Base-by-base conservation (phyloP, 2,113 vertebrate species). In the Elachura formosa region DNA sequence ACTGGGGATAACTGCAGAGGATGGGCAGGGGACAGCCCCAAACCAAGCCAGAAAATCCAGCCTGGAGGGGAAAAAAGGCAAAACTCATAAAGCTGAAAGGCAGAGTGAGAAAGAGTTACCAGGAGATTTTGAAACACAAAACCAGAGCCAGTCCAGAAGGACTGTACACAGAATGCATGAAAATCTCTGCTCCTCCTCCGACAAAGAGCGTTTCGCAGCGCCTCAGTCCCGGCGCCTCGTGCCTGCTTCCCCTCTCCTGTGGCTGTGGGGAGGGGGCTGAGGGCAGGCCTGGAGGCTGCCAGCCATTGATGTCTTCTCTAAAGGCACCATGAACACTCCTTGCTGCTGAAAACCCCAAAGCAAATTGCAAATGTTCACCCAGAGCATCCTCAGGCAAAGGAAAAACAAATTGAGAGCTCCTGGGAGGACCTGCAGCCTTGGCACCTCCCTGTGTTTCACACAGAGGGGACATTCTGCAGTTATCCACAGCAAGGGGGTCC, bases 41-140 rank as follows among this genome's bases (percentile, higher is more conserved):
- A 21, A 66, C 36, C 51, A 20, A 48, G 23, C 8, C 29, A 73
- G 59, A 36, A 54, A 67, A 90, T 72, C 45, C 4, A 6, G 76
- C 54, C 40, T 63, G 45, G 52, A 85, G 29, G 14, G 3, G 5
- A 23, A 28, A 33, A 28, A 11, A 38, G 11, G 46, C 63, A 76
- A 88, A 64, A 3, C 33, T 20, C 41, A 45, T 46, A 72, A 51
- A 76, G 48, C 46, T 71, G 88, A 84, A 81, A 87, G 66, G 81
- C 88, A 43, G 64, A 58, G 19, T 23, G 36, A 83, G 64, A 84
- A 34, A 14, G 29, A 76, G 56, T 78, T 68, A 84, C 61, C 52
- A 84, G 82, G 88, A 87, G 88, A 84, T 51, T 87, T 61, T 84
- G 49, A 87, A 90, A 85, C 12, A 87, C 78, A 95, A 94, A 94